Conservation (phyloP, 2,888 invertebrate genomes). For the Alloplasta piceator region DNA sequence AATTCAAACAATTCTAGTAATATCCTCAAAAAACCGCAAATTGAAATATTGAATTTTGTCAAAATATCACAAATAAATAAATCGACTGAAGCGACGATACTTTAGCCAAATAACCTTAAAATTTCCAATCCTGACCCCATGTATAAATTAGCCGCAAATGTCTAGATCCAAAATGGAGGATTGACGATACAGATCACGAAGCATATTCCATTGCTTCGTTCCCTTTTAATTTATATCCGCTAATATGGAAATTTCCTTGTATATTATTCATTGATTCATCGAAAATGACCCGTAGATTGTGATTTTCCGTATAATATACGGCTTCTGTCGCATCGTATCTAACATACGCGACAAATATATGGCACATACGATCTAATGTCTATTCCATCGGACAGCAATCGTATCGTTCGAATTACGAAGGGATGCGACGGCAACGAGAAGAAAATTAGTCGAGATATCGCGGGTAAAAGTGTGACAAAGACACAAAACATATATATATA, state of each 20-base stretch:
- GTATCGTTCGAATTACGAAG: slow-evolving; percentile 61
- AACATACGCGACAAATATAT: not conserved
- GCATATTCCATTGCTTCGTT: slow-evolving; percentile 11
- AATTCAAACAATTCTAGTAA: too few relatives aligned
- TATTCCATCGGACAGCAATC: slow-evolving; percentile 61
- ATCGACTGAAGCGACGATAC: too few relatives aligned
- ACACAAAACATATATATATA: slow-evolving; percentile 10
- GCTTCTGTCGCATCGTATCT: not conserved
- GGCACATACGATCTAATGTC: slow-evolving; percentile 19
- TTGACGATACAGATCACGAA: not conserved
- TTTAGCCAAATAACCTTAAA: too few relatives aligned
- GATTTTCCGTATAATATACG: slow-evolving; percentile 41
- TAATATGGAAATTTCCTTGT: slow-evolving; percentile 11
- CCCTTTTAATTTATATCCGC: not conserved
- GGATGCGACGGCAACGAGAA: slow-evolving; percentile 58
- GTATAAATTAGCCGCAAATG: too few relatives aligned
- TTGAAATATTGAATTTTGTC: too few relatives aligned
- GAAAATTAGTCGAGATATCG: slow-evolving; percentile 65
- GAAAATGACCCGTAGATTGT: slow-evolving; percentile 15
- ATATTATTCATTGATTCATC: slow-evolving; percentile 50
- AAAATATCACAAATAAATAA: too few relatives aligned
- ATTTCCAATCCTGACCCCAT: too few relatives aligned
- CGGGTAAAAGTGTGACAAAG: slow-evolving; percentile 40
- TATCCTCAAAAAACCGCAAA: too few relatives aligned
- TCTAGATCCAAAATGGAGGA: not conserved